These are phyloP conservation scores for Neosilurus mollespiculum DNA, from an alignment of 2,797 vertebrate species.

Conservation along the genomic window DNA sequence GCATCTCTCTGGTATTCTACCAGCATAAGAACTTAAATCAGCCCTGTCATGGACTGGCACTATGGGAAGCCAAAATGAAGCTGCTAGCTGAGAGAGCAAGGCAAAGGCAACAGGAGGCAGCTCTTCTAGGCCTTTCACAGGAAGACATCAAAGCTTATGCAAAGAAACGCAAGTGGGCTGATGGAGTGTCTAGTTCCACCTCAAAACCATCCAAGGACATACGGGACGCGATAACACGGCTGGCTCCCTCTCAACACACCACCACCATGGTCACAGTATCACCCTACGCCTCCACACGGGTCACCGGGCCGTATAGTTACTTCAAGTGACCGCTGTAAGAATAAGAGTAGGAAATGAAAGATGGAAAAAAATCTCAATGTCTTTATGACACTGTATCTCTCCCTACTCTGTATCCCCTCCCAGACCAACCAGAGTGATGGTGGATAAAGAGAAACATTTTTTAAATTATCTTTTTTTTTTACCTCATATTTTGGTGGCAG, in stretches of 20 bases:
- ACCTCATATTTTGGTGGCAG: constrained; percentile 94
- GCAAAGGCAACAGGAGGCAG: constrained; percentile 89
- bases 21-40: constrained; percentile 99
- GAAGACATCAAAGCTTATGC: constrained; percentile 88
- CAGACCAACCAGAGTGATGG: constrained; percentile 61
- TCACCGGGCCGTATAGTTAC: constrained; percentile 97
- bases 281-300: constrained; percentile 95
- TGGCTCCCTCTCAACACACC: constrained; percentile 86
- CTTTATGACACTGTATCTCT: constrained; percentile 58
- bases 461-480: constrained; percentile 75
- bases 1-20: constrained; percentile 99
- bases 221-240: constrained; percentile 81
- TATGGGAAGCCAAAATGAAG: constrained; percentile 99
- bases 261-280: constrained; percentile 89
- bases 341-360: constrained; percentile 55
- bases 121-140: constrained; percentile 85
- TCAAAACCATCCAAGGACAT: constrained; percentile 83
- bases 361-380: constrained; percentile 48
- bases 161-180: constrained; percentile 93
- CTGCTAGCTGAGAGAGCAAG: constrained; percentile 88
- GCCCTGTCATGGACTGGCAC: constrained; percentile 90
- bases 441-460: constrained; percentile 50
- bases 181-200: constrained; percentile 66
- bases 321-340: constrained; percentile 80
- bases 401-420: constrained; percentile 61